Percentiles rank a stretch among this genome's conserved stretches.
Evolutionary conservation across 2,797 vertebrate species (phyloP).

Genomic region (Euthynnus affinis): DNA sequence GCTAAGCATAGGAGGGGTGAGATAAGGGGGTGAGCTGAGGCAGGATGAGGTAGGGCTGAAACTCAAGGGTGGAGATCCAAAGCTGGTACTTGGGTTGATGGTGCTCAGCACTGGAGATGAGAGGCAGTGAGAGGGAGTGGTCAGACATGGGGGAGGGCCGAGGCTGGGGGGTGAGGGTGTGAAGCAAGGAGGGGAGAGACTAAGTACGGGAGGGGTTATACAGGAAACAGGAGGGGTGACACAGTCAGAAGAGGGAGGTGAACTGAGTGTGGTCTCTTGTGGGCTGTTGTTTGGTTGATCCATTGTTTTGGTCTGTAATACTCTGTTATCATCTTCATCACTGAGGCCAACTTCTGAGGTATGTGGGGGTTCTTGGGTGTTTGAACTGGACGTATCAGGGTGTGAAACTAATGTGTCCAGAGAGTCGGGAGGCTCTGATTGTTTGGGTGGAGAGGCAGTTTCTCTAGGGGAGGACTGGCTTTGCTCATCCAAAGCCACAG

Average conservation of each 20-base stretch:
- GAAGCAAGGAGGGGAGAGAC: constrained; percentile 73
- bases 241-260: constrained; percentile 42
- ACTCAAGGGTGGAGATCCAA: constrained; percentile 73
- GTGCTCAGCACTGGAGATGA: constrained; percentile 54
- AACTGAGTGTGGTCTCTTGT: constrained; percentile 49
- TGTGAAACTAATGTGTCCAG: constrained; percentile 22
- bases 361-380: constrained; percentile 34
- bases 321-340: constrained; percentile 48
- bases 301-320: constrained; percentile 35
- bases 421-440: constrained; percentile 51
- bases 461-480: constrained; percentile 42
- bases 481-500: constrained; percentile 29
- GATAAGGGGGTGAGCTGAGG: constrained; percentile 80
- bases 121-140: constrained; percentile 69
- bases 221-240: constrained; percentile 58
- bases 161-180: constrained; percentile 63
- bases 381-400: constrained; percentile 21
- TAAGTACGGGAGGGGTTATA: constrained; percentile 67
- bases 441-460: constrained; percentile 36
- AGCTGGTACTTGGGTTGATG: constrained; percentile 64
- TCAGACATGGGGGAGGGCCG: constrained; percentile 74
- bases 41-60: constrained; percentile 80
- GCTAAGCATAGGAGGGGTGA: constrained; percentile 81
- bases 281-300: constrained; percentile 36
- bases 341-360: constrained; percentile 64